These are phyloP conservation scores for Phenganax marumi DNA, from an alignment of 92 coral and sea anemone species.

Conservation along the genomic window DNA sequence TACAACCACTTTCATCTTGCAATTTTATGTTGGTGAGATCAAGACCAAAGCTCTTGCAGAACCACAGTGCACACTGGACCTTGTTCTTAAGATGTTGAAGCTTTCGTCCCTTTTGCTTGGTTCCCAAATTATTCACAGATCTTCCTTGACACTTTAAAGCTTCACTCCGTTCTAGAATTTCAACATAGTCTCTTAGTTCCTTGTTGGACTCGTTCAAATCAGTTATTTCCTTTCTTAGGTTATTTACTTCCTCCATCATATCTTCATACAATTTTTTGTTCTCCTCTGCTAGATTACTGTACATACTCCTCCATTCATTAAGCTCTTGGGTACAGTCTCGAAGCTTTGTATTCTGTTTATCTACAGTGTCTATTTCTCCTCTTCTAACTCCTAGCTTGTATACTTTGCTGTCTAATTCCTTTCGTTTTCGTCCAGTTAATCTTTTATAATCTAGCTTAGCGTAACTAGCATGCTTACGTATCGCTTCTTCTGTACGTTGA, in stretches of 20 bases:
- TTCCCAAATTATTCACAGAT: neutral
- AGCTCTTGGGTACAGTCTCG: neutral
- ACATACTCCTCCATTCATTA: neutral
- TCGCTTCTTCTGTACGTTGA: slow-evolving; percentile 46
- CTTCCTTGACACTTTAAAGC: slow-evolving; percentile 32
- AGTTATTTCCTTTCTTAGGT: slow-evolving; percentile 13
- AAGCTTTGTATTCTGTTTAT: slow-evolving; percentile 15
- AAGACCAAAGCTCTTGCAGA: slow-evolving; percentile 13
- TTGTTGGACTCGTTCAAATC: slow-evolving; percentile 9
- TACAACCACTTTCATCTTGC: neutral
- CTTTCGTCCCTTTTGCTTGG: slow-evolving; percentile 35
- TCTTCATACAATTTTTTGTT: slow-evolving; percentile 26
- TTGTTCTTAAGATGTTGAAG: slow-evolving; percentile 33
- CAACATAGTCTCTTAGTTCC: slow-evolving; percentile 8
- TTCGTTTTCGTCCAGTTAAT: neutral
- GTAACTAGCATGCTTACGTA: neutral
- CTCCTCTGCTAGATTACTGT: slow-evolving; percentile 14
- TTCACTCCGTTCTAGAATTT: slow-evolving; percentile 4
- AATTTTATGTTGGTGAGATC: neutral
- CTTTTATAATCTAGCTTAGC: neutral
- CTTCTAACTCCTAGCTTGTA: slow-evolving; percentile 50
- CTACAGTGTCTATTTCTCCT: slow-evolving; percentile 46
- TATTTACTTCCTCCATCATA: slow-evolving; percentile 4
- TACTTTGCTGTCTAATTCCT: slow-evolving; percentile 10
- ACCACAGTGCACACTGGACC: slow-evolving; percentile 58